Base-by-base conservation (phyloP, 2,888 invertebrate species). In the Netelia melanura region DNA sequence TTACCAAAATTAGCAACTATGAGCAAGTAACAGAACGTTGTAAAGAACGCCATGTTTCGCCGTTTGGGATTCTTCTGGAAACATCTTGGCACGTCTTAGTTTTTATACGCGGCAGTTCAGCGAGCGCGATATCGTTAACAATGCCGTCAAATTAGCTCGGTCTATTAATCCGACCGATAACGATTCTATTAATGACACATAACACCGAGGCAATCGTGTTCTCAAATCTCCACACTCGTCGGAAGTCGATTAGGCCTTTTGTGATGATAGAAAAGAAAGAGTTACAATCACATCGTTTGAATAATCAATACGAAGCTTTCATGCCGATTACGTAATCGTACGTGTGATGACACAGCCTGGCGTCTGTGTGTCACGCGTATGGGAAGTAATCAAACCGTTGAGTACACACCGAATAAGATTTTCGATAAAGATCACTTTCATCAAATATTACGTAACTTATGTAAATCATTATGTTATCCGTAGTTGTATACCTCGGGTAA, bases 21-120 rank as follows among this genome's bases (percentile, higher is more conserved):
- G 48, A 67, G 3, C 43, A 67, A 48, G 23, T 48, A 67, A 67
- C 38, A 67, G 23, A 67, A 23, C 14, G n/a, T 17, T 23, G 10
- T 5, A n/a, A 48, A 17, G 38, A 48, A 67, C 10, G 44, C 11
- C 48, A 67, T 67, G 17, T 21, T 21, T 21, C 48, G 14, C 11
- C 11, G 48, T 11, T 14, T 48, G 48, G 0, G 48, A 48, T 48
- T 48, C 11, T 14, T 14, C 48, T 48, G 10, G 3, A 3, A 48
- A 48, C 48, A 48, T 14, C 48, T 48, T 48, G 10, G 3, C 11
- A 48, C 48, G 48, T 2, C 48, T 14, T 10, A 48, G 48, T 48
- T 48, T 11, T 48, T 48, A 48, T 48, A 48, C 0, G 48, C 14
- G 48, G 10, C 8, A 48, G 48, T 14, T 0, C 11, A 3, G 14